These are phyloP conservation scores for Babylonia areolata DNA, from an alignment of 1,140 invertebrate genomes.

Conservation along the genomic window DNA sequence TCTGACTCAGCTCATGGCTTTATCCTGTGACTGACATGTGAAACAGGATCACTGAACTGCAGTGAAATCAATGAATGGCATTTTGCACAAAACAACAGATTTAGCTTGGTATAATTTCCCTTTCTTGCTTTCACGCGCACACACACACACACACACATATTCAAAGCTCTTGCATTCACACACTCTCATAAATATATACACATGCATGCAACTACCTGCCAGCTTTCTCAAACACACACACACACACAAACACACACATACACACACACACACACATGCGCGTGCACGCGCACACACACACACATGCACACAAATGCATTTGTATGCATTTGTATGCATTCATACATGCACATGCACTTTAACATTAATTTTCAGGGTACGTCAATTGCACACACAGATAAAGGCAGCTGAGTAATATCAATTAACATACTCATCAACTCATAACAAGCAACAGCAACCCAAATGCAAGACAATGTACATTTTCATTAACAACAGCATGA, in stretches of 20 bases:
- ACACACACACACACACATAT: not conserved
- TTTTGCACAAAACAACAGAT: no score
- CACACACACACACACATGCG: not conserved
- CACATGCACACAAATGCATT: constrained; percentile 23
- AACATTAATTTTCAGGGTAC: no score
- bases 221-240: no score
- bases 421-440: not conserved
- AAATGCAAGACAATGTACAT: not conserved
- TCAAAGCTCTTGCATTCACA: not conserved
- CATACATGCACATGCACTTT: not conserved
- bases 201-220: no score
- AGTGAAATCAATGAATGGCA: no score
- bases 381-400: not conserved
- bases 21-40: no score
- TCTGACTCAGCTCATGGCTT: no score
- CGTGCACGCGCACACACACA: constrained; percentile 6
- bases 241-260: not conserved
- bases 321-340: not conserved
- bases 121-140: not conserved
- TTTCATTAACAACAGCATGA: no score
- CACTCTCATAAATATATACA: constrained; percentile 21
- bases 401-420: not conserved
- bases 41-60: no score
- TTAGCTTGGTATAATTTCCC: no score
- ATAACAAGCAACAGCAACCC: not conserved